Conservation (phyloP, 1,140 invertebrate genomes). For the Bombus confusus region DNA sequence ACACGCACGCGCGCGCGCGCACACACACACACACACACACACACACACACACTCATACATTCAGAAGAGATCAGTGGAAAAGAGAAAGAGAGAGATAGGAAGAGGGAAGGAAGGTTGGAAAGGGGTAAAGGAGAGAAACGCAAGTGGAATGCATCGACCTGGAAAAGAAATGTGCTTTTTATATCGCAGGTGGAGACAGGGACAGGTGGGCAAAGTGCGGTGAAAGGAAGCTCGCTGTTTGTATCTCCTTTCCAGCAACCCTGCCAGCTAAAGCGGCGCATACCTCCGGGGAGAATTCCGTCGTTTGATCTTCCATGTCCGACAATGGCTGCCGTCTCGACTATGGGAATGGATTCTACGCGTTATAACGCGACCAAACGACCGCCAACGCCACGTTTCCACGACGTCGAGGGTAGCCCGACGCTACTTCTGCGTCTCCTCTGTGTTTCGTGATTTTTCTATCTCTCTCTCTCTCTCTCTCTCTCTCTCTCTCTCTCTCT, state of each 20-base stretch:
- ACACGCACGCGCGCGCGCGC: too few relatives aligned
- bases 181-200: conserved; percentile 58
- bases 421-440: too few relatives aligned
- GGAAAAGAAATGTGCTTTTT: conserved; percentile 40
- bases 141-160: conserved; percentile 47
- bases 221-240: conserved; percentile 57
- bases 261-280: conserved; percentile 53
- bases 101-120: background rate
- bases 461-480: background rate
- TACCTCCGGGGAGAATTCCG: conserved; percentile 65
- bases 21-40: background rate
- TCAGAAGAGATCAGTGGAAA: background rate
- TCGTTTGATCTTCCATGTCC: conserved; percentile 68
- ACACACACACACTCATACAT: background rate
- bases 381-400: conserved; percentile 44
- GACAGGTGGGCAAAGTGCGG: conserved; percentile 49
- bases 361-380: conserved; percentile 50
- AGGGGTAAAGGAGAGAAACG: conserved; percentile 13
- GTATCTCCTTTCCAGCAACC: conserved; percentile 59
- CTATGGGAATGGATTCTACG: conserved; percentile 37
- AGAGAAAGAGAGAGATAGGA: background rate
- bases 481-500: background rate
- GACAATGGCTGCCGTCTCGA: conserved; percentile 49
- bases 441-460: too few relatives aligned
- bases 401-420: background rate